Percentiles rank a stretch among this genome's conserved stretches.
phyloP scores from a whole-genome alignment of 2,888 invertebrate species.

The Anorthoa munda region DNA sequence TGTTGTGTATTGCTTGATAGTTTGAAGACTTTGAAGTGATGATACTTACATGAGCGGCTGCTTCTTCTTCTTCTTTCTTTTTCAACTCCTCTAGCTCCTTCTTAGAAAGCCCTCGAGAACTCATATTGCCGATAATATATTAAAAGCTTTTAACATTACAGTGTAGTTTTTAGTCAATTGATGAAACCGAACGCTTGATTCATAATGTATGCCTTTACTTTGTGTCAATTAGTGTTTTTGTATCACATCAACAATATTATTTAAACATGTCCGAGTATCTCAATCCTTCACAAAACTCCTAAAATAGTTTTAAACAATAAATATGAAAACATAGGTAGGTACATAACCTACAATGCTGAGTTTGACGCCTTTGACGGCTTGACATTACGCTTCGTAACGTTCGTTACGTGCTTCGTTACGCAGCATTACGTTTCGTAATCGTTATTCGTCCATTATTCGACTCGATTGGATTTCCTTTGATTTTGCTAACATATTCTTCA shows the following conservation, averaged over 20 bases:
- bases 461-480: neutral
- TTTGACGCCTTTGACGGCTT: neutral
- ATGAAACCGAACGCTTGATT: conserved; percentile 11
- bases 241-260: conserved; percentile 5
- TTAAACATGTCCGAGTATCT: neutral
- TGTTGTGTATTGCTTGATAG: neutral
- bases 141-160: conserved; percentile 11
- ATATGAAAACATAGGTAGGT: conserved; percentile 10
- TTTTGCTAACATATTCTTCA: neutral
- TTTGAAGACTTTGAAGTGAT: neutral
- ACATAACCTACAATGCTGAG: conserved; percentile 25
- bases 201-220: conserved; percentile 10
- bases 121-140: conserved; percentile 88
- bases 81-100: conserved; percentile 96
- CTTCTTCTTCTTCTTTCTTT: conserved; percentile 97
- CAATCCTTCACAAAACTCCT: neutral
- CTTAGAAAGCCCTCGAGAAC: conserved; percentile 93
- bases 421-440: conserved; percentile 13
- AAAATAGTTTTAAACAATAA: neutral
- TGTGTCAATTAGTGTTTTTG: neutral
- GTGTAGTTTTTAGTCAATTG: conserved; percentile 5
- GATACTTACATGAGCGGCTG: conserved; percentile 95
- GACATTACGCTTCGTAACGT: conserved; percentile 11
- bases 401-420: no score
- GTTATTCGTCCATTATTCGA: neutral